Evolutionary conservation across 1,140 invertebrate species (phyloP).

Genomic region (Thaumetopoea pityocampa): DNA sequence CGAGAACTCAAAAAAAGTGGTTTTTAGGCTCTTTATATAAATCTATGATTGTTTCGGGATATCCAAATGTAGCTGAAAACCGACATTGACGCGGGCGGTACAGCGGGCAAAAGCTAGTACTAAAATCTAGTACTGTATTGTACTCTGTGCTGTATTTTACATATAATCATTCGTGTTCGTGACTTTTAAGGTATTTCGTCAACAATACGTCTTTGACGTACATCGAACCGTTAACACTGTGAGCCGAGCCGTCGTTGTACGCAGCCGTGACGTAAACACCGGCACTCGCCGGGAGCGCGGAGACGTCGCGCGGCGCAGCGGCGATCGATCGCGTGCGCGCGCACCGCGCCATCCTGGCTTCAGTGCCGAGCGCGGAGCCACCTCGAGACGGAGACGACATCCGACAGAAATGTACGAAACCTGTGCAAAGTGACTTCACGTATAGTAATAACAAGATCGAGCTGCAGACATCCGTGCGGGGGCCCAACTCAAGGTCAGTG

Average conservation of each 20-base stretch:
- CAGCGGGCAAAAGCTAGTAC: no score
- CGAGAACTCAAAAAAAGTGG: no score
- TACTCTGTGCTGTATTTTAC: no score
- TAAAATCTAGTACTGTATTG: no score
- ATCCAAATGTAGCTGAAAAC: no score
- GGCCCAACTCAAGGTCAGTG: slow-evolving; percentile 19
- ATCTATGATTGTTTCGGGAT: no score
- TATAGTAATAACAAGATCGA: slow-evolving; percentile 18
- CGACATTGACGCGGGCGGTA: no score
- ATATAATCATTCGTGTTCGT: no score
- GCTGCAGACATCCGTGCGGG: slow-evolving; percentile 4
- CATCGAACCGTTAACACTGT: slow-evolving; percentile 33
- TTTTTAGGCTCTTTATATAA: no score
- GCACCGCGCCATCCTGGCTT: slow-evolving; percentile 56
- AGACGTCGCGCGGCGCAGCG: slow-evolving; percentile 57
- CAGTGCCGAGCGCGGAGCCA: slow-evolving; percentile 40
- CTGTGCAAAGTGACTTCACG: slow-evolving; percentile 49
- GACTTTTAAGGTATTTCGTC: slow-evolving; percentile 8
- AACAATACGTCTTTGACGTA: slow-evolving; percentile 19
- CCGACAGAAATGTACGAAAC: slow-evolving; percentile 68
- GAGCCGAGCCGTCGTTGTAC: slow-evolving; percentile 58
- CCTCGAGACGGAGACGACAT: slow-evolving; percentile 56
- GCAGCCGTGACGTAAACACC: slow-evolving; percentile 68
- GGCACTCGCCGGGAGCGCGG: slow-evolving; percentile 41
- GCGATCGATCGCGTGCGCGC: slow-evolving; percentile 69